Percentiles rank a stretch among this genome's conserved stretches.
Conservation (phyloP, 1,140 invertebrate genomes). For the Lepidostoma basale region DNA sequence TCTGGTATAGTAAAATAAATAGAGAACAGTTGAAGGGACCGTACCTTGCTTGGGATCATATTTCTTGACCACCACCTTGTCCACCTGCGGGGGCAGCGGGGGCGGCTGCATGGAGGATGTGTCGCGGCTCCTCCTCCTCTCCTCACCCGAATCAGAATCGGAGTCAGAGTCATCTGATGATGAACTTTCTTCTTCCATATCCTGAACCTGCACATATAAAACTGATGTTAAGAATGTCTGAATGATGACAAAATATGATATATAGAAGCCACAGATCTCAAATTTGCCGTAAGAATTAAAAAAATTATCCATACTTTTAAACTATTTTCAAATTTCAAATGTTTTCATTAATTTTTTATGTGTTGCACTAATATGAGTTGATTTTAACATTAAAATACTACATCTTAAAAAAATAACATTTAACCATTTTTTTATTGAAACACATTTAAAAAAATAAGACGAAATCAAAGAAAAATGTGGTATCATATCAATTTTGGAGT, state of each 20-base stretch:
- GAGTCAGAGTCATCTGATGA: slow-evolving; percentile 76
- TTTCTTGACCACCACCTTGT: slow-evolving; percentile 95
- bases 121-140: slow-evolving; percentile 57
- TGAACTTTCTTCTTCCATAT: slow-evolving; percentile 88
- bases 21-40: too few species aligned
- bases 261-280: too few species aligned
- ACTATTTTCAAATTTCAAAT: too few species aligned
- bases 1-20: too few species aligned
- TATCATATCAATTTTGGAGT: not conserved
- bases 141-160: slow-evolving; percentile 57
- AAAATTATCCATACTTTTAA: too few species aligned
- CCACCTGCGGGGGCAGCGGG: slow-evolving; percentile 84
- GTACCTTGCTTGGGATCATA: slow-evolving; percentile 91
- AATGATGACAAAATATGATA: too few species aligned
- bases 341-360: too few species aligned
- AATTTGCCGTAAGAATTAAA: too few species aligned
- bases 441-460: too few species aligned
- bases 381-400: too few species aligned
- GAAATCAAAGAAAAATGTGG: not conserved
- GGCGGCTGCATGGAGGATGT: slow-evolving; percentile 64
- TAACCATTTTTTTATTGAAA: not conserved
- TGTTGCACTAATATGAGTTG: too few species aligned
- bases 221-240: too few species aligned
- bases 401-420: not conserved
- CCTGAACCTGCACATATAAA: slow-evolving; percentile 71